Evolutionary conservation across 92 coral and sea anemone genomes (phyloP).

Genomic region (Heliopora coerulea): DNA sequence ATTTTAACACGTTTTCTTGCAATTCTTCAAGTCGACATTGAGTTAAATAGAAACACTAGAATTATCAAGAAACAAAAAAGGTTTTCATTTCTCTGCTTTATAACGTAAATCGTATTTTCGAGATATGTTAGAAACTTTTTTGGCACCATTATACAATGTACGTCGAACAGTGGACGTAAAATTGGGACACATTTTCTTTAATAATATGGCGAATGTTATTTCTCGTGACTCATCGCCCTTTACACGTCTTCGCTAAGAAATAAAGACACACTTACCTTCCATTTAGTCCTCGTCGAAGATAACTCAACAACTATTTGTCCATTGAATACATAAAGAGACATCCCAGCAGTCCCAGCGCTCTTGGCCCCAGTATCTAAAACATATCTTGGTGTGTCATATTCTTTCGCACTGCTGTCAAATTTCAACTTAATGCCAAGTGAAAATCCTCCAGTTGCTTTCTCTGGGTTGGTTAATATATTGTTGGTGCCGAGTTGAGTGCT

Average conservation of each 20-base stretch:
- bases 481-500: slow-evolving; percentile 57
- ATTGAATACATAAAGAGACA: slow-evolving; percentile 82
- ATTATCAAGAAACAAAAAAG: no score
- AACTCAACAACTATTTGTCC: slow-evolving; percentile 69
- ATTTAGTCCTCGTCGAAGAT: slow-evolving; percentile 66
- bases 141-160: no score
- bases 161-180: no score
- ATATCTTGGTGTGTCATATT: slow-evolving; percentile 65
- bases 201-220: no score
- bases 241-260: background rate
- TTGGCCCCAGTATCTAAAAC: slow-evolving; percentile 83
- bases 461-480: slow-evolving; percentile 72
- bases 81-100: no score
- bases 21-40: no score
- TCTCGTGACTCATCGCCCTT: no score
- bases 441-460: slow-evolving; percentile 61
- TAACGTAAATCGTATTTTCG: no score
- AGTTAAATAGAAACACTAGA: no score
- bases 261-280: slow-evolving; percentile 69
- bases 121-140: no score
- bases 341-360: slow-evolving; percentile 70
- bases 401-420: slow-evolving; percentile 57
- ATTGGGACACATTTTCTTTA: no score
- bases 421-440: slow-evolving; percentile 78
- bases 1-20: no score